Evolutionary conservation across 2,797 vertebrate genomes (phyloP).

Genomic region (Enteromius mattozi): DNA sequence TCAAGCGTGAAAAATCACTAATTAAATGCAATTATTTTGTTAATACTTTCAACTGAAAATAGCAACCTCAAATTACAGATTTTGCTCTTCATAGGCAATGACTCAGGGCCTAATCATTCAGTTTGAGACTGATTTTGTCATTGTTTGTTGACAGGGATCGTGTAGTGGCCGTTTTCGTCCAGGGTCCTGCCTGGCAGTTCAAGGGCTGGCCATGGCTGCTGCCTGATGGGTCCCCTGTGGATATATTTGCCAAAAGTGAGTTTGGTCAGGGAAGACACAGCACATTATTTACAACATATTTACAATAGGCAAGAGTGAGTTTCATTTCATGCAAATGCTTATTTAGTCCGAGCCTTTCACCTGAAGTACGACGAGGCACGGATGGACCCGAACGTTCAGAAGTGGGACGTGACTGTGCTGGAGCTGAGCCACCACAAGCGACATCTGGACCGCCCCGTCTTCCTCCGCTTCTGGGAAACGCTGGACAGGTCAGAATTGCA

Average conservation of each 20-base stretch:
- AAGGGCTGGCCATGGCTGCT: conserved; percentile 99
- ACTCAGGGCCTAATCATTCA: background rate
- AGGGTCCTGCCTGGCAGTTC: conserved; percentile 98
- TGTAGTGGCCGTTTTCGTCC: conserved; percentile 96
- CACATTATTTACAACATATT: background rate
- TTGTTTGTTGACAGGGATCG: conserved; percentile 84
- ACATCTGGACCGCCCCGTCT: conserved; percentile 94
- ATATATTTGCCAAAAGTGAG: conserved; percentile 99
- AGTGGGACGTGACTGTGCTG: conserved; percentile 97
- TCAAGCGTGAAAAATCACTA: no score
- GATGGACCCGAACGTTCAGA: conserved; percentile 95
- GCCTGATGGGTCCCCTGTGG: conserved; percentile 96
- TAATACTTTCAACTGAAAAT: no score
- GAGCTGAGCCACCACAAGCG: conserved; percentile 97
- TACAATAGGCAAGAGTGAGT: background rate
- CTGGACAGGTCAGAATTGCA: conserved; percentile 86
- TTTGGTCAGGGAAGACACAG: background rate
- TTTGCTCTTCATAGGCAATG: no score
- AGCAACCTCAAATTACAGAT: no score
- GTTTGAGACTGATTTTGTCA: background rate
- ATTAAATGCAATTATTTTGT: no score
- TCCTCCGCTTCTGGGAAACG: conserved; percentile 97
- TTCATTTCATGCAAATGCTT: background rate
- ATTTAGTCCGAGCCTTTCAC: conserved; percentile 96
- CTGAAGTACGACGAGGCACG: conserved; percentile 97